These are phyloP conservation scores for Microtus agrestis DNA, from an alignment of 2,797 vertebrate genomes.

Conservation along the genomic window DNA sequence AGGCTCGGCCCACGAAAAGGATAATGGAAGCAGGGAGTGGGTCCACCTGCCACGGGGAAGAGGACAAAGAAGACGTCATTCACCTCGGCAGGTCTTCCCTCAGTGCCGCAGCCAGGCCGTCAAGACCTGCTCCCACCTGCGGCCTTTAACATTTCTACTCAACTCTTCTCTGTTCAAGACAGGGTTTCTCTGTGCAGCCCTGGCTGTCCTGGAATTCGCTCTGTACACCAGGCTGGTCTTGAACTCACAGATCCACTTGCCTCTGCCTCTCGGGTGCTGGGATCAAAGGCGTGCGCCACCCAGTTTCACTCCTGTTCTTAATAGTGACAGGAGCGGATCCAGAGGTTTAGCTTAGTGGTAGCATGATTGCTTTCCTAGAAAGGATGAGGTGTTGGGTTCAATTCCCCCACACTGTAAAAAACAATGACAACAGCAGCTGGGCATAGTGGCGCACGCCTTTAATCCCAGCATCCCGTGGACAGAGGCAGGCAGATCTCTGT, in stretches of 20 bases:
- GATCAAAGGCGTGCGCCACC: not conserved
- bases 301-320: not conserved
- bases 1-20: slow-evolving; percentile 94
- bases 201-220: not conserved
- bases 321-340: not conserved
- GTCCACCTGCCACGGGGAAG: slow-evolving; percentile 88
- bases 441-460: not conserved
- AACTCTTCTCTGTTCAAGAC: not conserved
- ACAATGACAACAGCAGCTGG: not conserved
- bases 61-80: not conserved
- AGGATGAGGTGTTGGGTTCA: not conserved
- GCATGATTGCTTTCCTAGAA: not conserved
- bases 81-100: not conserved
- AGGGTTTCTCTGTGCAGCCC: not conserved
- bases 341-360: not conserved
- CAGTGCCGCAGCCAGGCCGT: not conserved
- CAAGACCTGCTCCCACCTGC: not conserved
- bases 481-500: not conserved
- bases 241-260: not conserved
- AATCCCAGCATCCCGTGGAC: not conserved
- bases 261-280: not conserved
- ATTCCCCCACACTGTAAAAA: not conserved
- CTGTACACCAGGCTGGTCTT: not conserved
- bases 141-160: not conserved
- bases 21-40: slow-evolving; percentile 95